Percentiles rank a stretch among this genome's conserved stretches.
phyloP scores from a whole-genome alignment of 2,113 vertebrate genomes.

The Nerophis ophidion region DNA sequence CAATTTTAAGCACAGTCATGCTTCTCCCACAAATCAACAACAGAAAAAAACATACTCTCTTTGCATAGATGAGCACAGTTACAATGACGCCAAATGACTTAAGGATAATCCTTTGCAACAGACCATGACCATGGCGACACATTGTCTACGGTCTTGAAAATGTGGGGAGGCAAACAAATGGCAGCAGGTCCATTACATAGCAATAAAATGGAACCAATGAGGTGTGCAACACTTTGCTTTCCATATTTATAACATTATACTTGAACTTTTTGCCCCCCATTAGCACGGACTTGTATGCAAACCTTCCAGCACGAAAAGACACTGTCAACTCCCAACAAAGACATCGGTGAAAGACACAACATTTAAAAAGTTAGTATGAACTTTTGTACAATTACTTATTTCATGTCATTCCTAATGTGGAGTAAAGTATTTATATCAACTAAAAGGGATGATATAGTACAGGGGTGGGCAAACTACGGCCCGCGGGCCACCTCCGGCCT shows the following conservation, averaged over 20 bases:
- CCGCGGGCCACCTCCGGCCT: too few species aligned
- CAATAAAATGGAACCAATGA: slow-evolving; percentile 67
- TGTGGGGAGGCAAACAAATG: slow-evolving; percentile 59
- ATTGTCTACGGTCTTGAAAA: slow-evolving; percentile 49
- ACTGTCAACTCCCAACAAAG: slow-evolving; percentile 3
- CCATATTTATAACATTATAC: slow-evolving; percentile 52
- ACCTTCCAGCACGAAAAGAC: slow-evolving; percentile 14
- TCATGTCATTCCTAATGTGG: not conserved
- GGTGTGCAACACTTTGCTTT: slow-evolving; percentile 49
- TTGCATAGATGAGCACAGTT: not conserved
- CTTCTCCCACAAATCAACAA: not conserved
- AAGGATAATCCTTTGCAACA: slow-evolving; percentile 7
- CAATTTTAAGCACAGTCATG: not conserved
- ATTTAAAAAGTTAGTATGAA: not conserved
- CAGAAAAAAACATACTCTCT: not conserved
- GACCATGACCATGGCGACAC: slow-evolving; percentile 28
- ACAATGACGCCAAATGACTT: slow-evolving; percentile 2
- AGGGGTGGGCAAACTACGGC: too few species aligned
- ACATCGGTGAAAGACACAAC: slow-evolving; percentile 7
- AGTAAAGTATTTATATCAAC: too few species aligned
- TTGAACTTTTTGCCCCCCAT: slow-evolving; percentile 39
- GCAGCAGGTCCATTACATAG: slow-evolving; percentile 47
- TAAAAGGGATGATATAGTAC: too few species aligned
- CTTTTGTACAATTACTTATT: not conserved
- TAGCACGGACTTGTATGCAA: slow-evolving; percentile 11